Percentiles rank a stretch among this genome's conserved stretches.
Evolutionary conservation across 2,113 vertebrate genomes (phyloP).

Genomic region (Pycnonotus jocosus): DNA sequence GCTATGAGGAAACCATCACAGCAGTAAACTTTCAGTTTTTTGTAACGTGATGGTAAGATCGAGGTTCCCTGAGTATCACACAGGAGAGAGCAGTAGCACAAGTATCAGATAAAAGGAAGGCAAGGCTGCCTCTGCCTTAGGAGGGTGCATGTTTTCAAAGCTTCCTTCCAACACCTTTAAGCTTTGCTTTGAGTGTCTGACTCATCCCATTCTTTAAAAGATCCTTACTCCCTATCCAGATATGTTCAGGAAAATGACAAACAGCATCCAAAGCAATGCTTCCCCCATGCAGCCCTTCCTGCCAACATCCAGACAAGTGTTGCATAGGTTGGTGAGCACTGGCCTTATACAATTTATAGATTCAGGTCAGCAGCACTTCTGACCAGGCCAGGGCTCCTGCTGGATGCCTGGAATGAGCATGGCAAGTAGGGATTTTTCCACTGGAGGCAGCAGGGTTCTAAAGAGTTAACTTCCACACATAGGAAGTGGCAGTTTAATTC

Average conservation of each 20-base stretch:
- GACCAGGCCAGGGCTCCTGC: neutral
- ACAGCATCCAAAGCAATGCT: neutral
- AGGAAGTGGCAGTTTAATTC: neutral
- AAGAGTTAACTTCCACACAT: neutral
- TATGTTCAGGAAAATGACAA: rapidly evolving
- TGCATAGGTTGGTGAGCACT: neutral
- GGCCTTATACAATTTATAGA: neutral
- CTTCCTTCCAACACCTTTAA: neutral
- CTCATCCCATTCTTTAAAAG: neutral
- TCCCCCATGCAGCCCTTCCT: neutral
- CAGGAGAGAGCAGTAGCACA: neutral
- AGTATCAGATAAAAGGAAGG: neutral
- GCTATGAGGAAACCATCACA: neutral
- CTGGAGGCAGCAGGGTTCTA: neutral
- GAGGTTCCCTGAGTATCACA: neutral
- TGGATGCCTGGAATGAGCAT: rapidly evolving
- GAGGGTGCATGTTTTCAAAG: neutral
- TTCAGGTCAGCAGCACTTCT: neutral
- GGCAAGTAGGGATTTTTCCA: neutral
- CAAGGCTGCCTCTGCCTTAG: neutral
- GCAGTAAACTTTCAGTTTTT: neutral
- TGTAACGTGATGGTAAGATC: neutral
- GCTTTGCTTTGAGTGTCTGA: neutral
- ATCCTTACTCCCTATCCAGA: neutral
- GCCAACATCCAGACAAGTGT: neutral